Evolutionary conservation across 2,888 invertebrate genomes (phyloP).

Genomic region (Encarsia formosa): DNA sequence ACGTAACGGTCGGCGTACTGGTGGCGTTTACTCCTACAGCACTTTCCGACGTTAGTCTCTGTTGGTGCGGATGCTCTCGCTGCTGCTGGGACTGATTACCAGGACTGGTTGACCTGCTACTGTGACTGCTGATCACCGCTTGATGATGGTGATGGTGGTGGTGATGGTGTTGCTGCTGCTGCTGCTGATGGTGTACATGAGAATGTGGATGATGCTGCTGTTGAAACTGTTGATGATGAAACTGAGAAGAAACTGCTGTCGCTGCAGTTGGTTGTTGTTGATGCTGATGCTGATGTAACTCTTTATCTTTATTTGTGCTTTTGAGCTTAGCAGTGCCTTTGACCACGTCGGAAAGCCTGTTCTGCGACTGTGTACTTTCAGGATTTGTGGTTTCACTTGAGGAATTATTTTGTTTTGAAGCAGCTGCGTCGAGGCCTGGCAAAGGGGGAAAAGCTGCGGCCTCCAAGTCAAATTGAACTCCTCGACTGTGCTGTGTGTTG

Average conservation of each 20-base stretch:
- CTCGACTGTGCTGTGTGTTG: conserved; percentile 50
- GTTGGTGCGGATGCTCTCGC: conserved; percentile 36
- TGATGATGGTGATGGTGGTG: conserved; percentile 14
- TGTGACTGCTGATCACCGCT: conserved; percentile 17
- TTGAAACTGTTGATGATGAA: conserved; percentile 11
- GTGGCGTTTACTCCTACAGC: conserved; percentile 29
- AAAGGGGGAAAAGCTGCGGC: conserved; percentile 77
- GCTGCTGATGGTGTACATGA: conserved; percentile 16
- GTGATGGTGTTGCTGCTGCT: conserved; percentile 23
- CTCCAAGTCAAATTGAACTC: conserved; percentile 72
- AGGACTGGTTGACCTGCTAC: conserved; percentile 26
- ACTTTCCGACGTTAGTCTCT: conserved; percentile 35
- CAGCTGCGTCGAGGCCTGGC: conserved; percentile 60
- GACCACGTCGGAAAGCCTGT: conserved; percentile 74
- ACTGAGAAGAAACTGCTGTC: conserved; percentile 5
- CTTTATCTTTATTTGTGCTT: conserved; percentile 48
- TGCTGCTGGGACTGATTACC: conserved; percentile 27
- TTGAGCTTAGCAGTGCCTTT: conserved; percentile 67
- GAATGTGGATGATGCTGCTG: conserved; percentile 7
- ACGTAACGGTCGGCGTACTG: conserved; percentile 21
- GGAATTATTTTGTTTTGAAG: conserved; percentile 39
- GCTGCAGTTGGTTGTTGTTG: conserved; percentile 9
- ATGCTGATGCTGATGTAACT: conserved; percentile 31
- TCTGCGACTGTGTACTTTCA: conserved; percentile 51
- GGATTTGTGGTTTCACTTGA: conserved; percentile 35